Percentiles rank a stretch among this genome's conserved stretches.
These are phyloP conservation scores for Heterocephalus glaber DNA, from an alignment of 2,113 vertebrate genomes.

Conservation along the genomic window DNA sequence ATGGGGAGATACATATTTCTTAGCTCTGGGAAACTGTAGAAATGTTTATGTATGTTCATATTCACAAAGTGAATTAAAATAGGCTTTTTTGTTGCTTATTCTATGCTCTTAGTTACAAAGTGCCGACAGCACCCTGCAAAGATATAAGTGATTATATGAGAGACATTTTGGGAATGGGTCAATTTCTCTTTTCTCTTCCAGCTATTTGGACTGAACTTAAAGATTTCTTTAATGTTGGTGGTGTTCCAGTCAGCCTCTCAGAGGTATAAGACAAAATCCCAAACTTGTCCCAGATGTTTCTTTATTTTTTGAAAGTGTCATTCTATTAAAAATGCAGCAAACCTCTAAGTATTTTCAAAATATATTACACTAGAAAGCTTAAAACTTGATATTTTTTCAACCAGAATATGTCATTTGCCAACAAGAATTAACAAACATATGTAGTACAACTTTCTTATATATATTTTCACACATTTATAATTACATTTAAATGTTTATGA, in stretches of 20 bases:
- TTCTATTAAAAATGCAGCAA: neutral
- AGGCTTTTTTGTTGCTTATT: neutral
- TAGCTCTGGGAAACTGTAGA: neutral
- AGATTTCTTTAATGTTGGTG: constrained; percentile 33
- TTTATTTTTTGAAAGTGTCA: neutral
- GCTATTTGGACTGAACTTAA: constrained; percentile 9
- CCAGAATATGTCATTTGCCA: neutral
- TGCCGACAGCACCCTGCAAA: neutral
- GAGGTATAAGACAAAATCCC: neutral
- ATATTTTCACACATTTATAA: neutral
- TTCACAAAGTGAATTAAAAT: constrained; percentile 9
- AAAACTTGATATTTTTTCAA: constrained; percentile 16
- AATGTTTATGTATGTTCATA: neutral
- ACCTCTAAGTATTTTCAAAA: neutral
- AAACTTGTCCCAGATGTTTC: constrained; percentile 34
- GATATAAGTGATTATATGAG: neutral
- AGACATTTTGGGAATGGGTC: neutral
- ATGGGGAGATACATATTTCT: neutral
- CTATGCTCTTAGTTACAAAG: neutral
- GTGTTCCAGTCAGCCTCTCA: constrained; percentile 17
- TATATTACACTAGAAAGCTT: neutral
- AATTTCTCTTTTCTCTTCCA: constrained; percentile 34
- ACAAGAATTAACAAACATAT: neutral
- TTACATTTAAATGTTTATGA: constrained; percentile 12
- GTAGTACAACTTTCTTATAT: neutral